These are phyloP conservation scores for Seriola quinqueradiata DNA, from an alignment of 2,113 vertebrate species.

Conservation along the genomic window DNA sequence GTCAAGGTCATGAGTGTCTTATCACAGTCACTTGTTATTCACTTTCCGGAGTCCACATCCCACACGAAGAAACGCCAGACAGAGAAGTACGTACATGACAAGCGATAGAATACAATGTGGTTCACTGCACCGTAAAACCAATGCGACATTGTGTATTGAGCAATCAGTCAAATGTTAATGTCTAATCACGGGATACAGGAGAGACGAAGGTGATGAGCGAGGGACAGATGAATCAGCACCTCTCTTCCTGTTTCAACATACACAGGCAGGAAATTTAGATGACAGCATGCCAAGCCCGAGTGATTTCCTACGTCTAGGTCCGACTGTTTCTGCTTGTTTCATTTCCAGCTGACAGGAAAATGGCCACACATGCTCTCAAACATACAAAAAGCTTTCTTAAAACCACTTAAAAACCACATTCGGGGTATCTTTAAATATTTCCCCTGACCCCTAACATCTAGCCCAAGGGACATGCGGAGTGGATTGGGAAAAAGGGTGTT, in stretches of 20 bases:
- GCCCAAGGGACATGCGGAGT: constrained; percentile 72
- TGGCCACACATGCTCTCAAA: background rate
- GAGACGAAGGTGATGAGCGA: constrained; percentile 43
- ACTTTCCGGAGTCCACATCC: constrained; percentile 44
- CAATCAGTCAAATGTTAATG: constrained; percentile 3
- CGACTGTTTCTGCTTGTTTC: constrained; percentile 21
- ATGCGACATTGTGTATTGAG: background rate
- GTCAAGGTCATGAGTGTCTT: constrained; percentile 60
- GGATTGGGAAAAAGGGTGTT: constrained; percentile 38
- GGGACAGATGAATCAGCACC: constrained; percentile 57
- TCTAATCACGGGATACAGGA: background rate
- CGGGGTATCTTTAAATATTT: background rate
- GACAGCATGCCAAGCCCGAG: constrained; percentile 27
- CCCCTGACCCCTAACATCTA: constrained; percentile 62
- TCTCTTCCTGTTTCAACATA: constrained; percentile 66
- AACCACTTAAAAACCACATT: background rate
- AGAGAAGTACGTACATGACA: constrained; percentile 34
- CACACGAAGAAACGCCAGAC: constrained; percentile 25
- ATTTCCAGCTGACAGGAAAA: constrained; percentile 17
- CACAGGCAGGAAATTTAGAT: constrained; percentile 55
- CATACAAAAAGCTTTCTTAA: background rate
- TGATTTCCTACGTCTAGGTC: constrained; percentile 55
- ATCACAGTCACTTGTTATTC: constrained; percentile 58
- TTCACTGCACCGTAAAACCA: constrained; percentile 25
- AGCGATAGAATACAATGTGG: constrained; percentile 26